Conservation (phyloP, 2,888 invertebrate species). For the Colletes collaris region DNA sequence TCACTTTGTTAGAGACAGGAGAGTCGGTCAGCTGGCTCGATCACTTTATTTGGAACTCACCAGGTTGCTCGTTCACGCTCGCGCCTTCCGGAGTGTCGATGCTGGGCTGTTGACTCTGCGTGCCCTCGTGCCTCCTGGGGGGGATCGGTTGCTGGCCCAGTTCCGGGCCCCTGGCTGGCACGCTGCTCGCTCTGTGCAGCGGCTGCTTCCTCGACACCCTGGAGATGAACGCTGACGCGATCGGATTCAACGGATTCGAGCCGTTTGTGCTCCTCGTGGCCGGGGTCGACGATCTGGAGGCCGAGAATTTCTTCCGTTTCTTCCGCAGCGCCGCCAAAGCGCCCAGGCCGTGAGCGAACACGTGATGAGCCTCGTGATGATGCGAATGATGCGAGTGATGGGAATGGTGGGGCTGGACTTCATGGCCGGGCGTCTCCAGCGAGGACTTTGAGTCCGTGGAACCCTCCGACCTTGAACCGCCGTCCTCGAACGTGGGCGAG, state of each 20-base stretch:
- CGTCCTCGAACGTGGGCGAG: constrained; percentile 88
- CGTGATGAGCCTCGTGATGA: constrained; percentile 77
- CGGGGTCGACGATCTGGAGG: constrained; percentile 88
- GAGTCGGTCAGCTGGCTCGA: no score
- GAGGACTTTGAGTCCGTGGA: constrained; percentile 90
- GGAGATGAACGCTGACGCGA: constrained; percentile 61
- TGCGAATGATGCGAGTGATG: constrained; percentile 68
- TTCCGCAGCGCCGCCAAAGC: constrained; percentile 90
- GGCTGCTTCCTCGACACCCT: constrained; percentile 82
- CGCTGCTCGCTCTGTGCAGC: constrained; percentile 89
- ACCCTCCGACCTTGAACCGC: constrained; percentile 87
- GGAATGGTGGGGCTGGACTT: constrained; percentile 65
- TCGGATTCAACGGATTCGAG: constrained; percentile 71
- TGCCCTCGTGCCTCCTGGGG: constrained; percentile 85
- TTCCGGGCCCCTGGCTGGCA: constrained; percentile 86
- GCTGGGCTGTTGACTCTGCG: constrained; percentile 86
- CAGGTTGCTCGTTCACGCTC: constrained; percentile 56
- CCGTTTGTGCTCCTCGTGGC: constrained; percentile 83
- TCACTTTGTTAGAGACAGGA: no score
- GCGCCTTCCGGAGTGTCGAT: constrained; percentile 75
- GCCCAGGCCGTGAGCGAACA: constrained; percentile 75
- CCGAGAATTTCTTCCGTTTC: constrained; percentile 93
- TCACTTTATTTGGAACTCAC: constrained; percentile 32
- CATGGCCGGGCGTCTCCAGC: constrained; percentile 81
- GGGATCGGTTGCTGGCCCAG: constrained; percentile 78